These are phyloP conservation scores for Andricus quercusramuli DNA, from an alignment of 2,888 invertebrate genomes.

Conservation along the genomic window DNA sequence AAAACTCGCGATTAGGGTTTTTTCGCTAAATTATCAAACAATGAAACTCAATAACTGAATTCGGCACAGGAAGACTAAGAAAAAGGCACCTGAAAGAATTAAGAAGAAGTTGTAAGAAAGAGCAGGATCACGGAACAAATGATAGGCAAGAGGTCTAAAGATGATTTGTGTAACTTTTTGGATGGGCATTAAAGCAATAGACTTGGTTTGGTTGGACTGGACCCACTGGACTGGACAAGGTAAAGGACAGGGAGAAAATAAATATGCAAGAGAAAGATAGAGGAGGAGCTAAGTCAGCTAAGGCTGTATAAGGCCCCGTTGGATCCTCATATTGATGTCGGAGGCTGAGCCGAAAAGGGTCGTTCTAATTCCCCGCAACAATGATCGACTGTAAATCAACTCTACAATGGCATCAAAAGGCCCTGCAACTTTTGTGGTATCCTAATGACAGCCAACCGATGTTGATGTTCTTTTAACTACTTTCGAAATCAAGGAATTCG, in stretches of 20 bases:
- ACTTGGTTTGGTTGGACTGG: not conserved
- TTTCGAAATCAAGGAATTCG: conserved; percentile 13
- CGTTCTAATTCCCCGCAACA: conserved; percentile 34
- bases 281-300: conserved; percentile 17
- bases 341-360: conserved; percentile 31
- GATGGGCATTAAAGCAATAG: not conserved
- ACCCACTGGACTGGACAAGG: conserved; percentile 5
- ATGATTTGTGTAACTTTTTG: conserved; percentile 34
- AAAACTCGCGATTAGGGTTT: not conserved
- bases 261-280: conserved; percentile 10
- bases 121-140: conserved; percentile 13
- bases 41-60: not conserved
- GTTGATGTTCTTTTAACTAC: conserved; percentile 35
- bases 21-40: not conserved
- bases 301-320: conserved; percentile 1
- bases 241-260: not conserved
- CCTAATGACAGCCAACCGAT: conserved; percentile 28
- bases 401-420: conserved; percentile 28
- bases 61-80: not conserved
- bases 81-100: not conserved
- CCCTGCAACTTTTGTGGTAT: conserved; percentile 29
- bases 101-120: conserved; percentile 1
- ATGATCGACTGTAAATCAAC: conserved; percentile 38
- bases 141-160: not conserved
- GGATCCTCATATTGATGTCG: conserved; percentile 29